Base-by-base conservation (phyloP, 2,113 vertebrate species). In the Dromaius novaehollandiae region DNA sequence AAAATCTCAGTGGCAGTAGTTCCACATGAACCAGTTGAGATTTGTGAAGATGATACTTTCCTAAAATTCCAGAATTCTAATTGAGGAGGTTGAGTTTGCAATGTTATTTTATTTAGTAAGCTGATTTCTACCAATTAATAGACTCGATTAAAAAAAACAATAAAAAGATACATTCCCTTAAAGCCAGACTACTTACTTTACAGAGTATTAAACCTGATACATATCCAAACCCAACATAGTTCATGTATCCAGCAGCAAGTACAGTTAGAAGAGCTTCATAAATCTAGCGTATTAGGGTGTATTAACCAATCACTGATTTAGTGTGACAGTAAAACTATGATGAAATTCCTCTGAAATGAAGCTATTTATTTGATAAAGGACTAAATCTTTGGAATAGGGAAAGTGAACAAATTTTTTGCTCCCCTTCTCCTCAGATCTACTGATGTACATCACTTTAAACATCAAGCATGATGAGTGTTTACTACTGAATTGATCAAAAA, bases 1-100 rank as follows among this genome's bases (percentile, higher is more conserved):
- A 46, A 46, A 74, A 58, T 58, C 20, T 61, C 64, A 30, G 32
- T 19, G 34, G 13, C 26, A 30, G 6, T 28, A 9, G 13, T 51
- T 86, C 18, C n/a, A 38, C 36, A 11, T 5, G 26, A 26, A 80
- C 13, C 0, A 2, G 7, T 19, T 83, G 16, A 17, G 51, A 36
- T 60, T 44, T 1, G 1, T 1, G 0, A 19, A 0, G 4, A 55
- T 16, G 17, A 6, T 32, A 36, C 15, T 75, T 61, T 30, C 10
- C 11, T 64, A 32, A 28, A 89, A 30, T 24, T 55, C 11, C 11
- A 48, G 16, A 50, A 50, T 38, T 60, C 22, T n/a, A 69, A 32
- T 19, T 6, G 8, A 19, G 50, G 44, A 75, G 71, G 55, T 24
- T 60, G 19, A 42, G 32, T 30, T 50, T 51, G 24, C 5, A 11